Percentiles rank a stretch among this genome's conserved stretches.
phyloP scores from a whole-genome alignment of 2,113 vertebrate genomes.

The Natator depressus region DNA sequence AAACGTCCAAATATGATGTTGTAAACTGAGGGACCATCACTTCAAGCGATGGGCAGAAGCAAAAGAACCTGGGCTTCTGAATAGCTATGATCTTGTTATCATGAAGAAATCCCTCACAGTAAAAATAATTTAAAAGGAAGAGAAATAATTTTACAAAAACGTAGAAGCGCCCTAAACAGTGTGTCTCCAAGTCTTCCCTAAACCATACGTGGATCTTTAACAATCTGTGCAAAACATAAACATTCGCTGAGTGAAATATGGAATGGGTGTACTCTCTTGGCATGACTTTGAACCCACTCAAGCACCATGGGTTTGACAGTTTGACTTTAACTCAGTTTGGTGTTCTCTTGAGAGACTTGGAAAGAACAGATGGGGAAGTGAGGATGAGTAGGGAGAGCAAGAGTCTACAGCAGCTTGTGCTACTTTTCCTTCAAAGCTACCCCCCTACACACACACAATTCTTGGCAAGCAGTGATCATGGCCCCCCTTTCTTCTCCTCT shows the following conservation, averaged over 20 bases:
- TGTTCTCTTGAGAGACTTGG: conserved; percentile 71
- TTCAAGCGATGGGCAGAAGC: conserved; percentile 71
- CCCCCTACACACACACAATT: background rate
- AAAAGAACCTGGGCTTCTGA: conserved; percentile 14
- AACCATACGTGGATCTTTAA: conserved; percentile 37
- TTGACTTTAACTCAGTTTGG: conserved; percentile 69
- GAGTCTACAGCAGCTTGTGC: conserved; percentile 49
- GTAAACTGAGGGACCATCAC: conserved; percentile 69
- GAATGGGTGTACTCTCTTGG: conserved; percentile 52
- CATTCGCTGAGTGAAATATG: conserved; percentile 26
- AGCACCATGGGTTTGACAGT: conserved; percentile 71
- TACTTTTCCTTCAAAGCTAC: background rate
- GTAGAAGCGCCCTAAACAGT: background rate
- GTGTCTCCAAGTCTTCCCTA: background rate
- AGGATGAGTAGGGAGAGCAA: conserved; percentile 57
- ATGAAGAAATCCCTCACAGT: conserved; percentile 29
- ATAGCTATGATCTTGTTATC: conserved; percentile 45
- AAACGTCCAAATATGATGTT: conserved; percentile 71
- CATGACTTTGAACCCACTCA: conserved; percentile 64
- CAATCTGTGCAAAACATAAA: background rate
- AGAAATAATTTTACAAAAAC: conserved; percentile 32
- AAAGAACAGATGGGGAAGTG: conserved; percentile 72
- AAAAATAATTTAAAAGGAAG: conserved; percentile 10
- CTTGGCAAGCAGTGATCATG: background rate
- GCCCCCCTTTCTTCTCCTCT: background rate